Conservation (phyloP, 2,797 vertebrate genomes). For the Chloroceryle inda region DNA sequence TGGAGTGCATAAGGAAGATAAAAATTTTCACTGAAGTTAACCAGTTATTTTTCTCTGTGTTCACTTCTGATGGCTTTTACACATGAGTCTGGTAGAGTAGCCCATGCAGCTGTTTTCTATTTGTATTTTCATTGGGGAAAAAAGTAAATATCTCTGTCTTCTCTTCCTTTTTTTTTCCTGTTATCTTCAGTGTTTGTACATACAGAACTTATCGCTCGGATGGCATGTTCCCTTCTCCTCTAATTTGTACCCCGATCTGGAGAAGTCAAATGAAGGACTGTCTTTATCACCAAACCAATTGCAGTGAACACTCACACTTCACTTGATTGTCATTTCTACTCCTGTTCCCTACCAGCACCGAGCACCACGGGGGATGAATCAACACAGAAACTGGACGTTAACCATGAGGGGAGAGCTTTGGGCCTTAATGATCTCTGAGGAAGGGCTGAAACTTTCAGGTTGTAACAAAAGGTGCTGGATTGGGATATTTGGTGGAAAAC, state of each 20-base stretch:
- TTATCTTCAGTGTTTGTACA: background rate
- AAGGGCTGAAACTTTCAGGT: background rate
- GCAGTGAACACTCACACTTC: background rate
- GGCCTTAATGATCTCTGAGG: background rate
- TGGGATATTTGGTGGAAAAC: background rate
- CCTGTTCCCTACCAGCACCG: background rate
- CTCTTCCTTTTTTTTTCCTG: rapidly evolving
- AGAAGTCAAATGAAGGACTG: conserved; percentile 34
- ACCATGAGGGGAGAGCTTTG: conserved; percentile 5
- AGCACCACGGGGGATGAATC: background rate
- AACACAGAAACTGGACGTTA: background rate
- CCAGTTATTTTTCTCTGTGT: background rate
- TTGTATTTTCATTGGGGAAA: background rate
- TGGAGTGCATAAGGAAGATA: background rate
- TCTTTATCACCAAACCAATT: conserved; percentile 3
- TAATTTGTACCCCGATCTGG: background rate
- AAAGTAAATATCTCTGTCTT: background rate
- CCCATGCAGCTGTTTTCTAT: background rate
- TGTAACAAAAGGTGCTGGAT: background rate
- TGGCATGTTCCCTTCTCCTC: conserved; percentile 21
- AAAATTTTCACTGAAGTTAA: background rate
- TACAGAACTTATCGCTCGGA: background rate
- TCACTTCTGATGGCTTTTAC: background rate
- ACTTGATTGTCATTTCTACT: conserved; percentile 24
- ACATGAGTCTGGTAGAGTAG: background rate